These are phyloP conservation scores for Lamellibrachia luymesi DNA, from an alignment of 1,140 invertebrate genomes.

Conservation along the genomic window DNA sequence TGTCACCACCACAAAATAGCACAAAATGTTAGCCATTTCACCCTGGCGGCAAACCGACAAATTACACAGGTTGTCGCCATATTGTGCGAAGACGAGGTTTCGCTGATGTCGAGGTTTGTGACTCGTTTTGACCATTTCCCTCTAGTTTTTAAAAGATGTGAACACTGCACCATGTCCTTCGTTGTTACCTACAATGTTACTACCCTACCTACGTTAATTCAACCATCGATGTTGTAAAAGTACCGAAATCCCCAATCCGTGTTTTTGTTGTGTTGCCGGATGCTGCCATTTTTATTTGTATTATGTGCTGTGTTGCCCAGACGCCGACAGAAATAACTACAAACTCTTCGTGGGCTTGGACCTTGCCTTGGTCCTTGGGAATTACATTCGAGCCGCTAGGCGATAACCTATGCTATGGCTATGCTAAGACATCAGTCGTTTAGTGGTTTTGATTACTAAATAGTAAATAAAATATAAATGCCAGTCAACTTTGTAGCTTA, in stretches of 20 bases:
- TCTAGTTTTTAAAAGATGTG: conserved; percentile 2
- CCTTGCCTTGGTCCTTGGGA: too few relatives aligned
- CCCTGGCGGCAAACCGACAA: not conserved
- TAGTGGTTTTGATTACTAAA: too few relatives aligned
- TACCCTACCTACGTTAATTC: conserved; percentile 10
- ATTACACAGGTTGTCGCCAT: not conserved
- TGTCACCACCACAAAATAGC: too few relatives aligned
- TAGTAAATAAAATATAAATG: too few relatives aligned
- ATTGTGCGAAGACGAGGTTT: conserved; percentile 24
- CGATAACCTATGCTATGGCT: too few relatives aligned
- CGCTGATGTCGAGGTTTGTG: conserved; percentile 31
- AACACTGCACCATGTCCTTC: not conserved
- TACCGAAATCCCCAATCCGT: not conserved
- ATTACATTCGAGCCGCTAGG: too few relatives aligned
- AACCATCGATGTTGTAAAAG: not conserved
- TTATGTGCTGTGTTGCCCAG: not conserved
- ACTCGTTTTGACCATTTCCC: conserved; percentile 26
- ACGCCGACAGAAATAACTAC: not conserved
- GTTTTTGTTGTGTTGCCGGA: conserved; percentile 10
- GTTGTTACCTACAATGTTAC: not conserved
- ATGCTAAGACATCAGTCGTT: too few relatives aligned
- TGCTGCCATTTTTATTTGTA: not conserved
- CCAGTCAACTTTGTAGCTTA: too few relatives aligned
- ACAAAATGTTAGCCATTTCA: not conserved
- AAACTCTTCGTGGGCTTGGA: too few relatives aligned